These are phyloP conservation scores for Phania funesta DNA, from an alignment of 2,888 invertebrate species.

Conservation along the genomic window DNA sequence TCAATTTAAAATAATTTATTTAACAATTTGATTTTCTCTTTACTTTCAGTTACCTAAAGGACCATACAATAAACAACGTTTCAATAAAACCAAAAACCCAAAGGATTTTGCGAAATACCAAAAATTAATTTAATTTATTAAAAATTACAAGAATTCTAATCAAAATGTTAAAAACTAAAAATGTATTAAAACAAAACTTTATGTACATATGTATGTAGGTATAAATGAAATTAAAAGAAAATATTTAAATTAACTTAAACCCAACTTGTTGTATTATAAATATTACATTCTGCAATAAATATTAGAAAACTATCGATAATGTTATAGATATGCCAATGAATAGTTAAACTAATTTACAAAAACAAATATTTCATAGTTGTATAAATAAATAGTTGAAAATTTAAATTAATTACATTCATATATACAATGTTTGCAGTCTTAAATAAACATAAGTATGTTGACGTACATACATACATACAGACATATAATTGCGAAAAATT, in stretches of 20 bases:
- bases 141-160: conserved; percentile 16
- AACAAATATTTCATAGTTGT: not conserved
- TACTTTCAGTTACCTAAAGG: conserved; percentile 58
- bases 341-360: conserved; percentile 13
- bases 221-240: conserved; percentile 27
- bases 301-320: not conserved
- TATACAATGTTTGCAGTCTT: conserved; percentile 16
- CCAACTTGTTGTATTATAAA: conserved; percentile 33
- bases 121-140: not conserved
- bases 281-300: conserved; percentile 11
- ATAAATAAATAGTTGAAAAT: conserved; percentile 16
- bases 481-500: conserved; percentile 4
- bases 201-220: conserved; percentile 22
- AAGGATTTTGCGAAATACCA: conserved; percentile 21
- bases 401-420: conserved; percentile 7
- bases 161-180: conserved; percentile 46
- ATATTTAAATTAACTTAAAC: not conserved
- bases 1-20: too few species aligned
- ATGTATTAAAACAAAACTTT: conserved; percentile 12
- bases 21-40: not conserved
- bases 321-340: conserved; percentile 4
- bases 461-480: not conserved
- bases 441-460: too few species aligned
- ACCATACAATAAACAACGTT: conserved; percentile 52
- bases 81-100: conserved; percentile 37